Percentiles rank a stretch among this genome's conserved stretches.
Evolutionary conservation across 2,113 vertebrate species (phyloP).

Genomic region (Lepus americanus): DNA sequence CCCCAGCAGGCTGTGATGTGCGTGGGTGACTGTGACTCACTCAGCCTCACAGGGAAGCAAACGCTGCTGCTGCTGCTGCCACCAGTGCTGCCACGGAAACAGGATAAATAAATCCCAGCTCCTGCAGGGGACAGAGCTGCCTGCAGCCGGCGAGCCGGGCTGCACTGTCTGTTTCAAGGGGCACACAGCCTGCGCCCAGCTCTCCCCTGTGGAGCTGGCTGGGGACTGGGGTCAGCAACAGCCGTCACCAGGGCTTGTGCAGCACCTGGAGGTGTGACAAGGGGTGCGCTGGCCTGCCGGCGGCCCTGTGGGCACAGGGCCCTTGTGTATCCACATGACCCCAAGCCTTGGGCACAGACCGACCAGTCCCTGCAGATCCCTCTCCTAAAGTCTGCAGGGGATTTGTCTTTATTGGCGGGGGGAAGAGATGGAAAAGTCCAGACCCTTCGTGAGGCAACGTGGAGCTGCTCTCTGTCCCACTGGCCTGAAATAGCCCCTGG

Average conservation of each 20-base stretch:
- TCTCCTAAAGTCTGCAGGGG: not conserved
- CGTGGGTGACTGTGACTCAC: slow-evolving; percentile 77
- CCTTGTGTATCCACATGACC: not conserved
- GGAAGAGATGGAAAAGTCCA: not conserved
- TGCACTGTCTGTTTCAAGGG: not conserved
- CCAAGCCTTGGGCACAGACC: not conserved
- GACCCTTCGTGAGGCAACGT: accelerated
- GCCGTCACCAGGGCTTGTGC: not conserved
- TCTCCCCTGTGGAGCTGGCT: not conserved
- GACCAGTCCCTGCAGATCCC: not conserved
- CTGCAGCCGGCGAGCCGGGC: slow-evolving; percentile 8
- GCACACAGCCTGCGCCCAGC: not conserved
- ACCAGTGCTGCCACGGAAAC: slow-evolving; percentile 74
- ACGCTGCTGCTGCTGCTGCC: slow-evolving; percentile 68
- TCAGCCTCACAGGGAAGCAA: slow-evolving; percentile 70
- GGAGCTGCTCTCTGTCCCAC: not conserved
- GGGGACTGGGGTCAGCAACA: too few species aligned
- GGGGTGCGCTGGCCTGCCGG: not conserved
- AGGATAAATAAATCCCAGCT: slow-evolving; percentile 67
- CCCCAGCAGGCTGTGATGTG: slow-evolving; percentile 18
- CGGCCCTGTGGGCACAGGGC: too few species aligned
- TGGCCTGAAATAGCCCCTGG: not conserved
- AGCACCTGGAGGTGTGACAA: accelerated
- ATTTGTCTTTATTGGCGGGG: not conserved
- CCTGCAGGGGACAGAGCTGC: slow-evolving; percentile 56